A percentile compares a stretch with the other conserved stretches of the same genome.
Conservation (phyloP, 2,888 invertebrate genomes). For the Dynastes maya region DNA sequence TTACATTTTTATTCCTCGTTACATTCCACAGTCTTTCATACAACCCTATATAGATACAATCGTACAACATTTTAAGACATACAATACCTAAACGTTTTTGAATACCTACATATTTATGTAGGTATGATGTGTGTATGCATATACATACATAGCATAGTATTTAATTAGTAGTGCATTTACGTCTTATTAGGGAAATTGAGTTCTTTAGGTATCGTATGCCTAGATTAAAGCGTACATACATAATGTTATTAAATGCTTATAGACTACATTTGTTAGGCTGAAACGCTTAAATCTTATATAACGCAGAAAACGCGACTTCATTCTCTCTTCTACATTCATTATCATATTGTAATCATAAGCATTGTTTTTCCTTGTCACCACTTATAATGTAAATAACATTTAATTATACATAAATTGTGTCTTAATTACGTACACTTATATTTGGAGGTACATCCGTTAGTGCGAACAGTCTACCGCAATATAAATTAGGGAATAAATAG, state of each 20-base stretch:
- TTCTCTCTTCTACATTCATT: constrained; percentile 16
- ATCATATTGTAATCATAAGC: constrained; percentile 37
- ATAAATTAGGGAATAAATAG: neutral
- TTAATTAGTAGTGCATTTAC: neutral
- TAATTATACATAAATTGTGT: constrained; percentile 13
- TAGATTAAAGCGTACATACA: constrained; percentile 1
- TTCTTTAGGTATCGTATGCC: constrained; percentile 25
- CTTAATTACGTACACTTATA: constrained; percentile 48
- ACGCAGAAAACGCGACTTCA: constrained; percentile 17
- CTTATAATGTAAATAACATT: constrained; percentile 8
- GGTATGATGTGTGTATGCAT: neutral
- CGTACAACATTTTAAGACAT: constrained; percentile 7
- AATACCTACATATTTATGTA: neutral
- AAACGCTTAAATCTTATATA: constrained; percentile 10
- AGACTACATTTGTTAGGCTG: constrained; percentile 14
- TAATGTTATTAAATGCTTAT: constrained; percentile 13
- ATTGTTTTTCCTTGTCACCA: constrained; percentile 25
- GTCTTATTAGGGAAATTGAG: neutral
- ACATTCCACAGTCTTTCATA: constrained; percentile 14
- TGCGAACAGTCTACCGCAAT: constrained; percentile 3
- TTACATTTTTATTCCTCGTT: neutral
- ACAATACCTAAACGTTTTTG: constrained; percentile 28
- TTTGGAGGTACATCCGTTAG: constrained; percentile 48
- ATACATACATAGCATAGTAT: neutral
- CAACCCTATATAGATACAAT: constrained; percentile 17